A percentile compares a stretch with the other conserved stretches of the same genome.
These are phyloP conservation scores for Campoplex nolae DNA, from an alignment of 2,888 invertebrate species.

Conservation along the genomic window DNA sequence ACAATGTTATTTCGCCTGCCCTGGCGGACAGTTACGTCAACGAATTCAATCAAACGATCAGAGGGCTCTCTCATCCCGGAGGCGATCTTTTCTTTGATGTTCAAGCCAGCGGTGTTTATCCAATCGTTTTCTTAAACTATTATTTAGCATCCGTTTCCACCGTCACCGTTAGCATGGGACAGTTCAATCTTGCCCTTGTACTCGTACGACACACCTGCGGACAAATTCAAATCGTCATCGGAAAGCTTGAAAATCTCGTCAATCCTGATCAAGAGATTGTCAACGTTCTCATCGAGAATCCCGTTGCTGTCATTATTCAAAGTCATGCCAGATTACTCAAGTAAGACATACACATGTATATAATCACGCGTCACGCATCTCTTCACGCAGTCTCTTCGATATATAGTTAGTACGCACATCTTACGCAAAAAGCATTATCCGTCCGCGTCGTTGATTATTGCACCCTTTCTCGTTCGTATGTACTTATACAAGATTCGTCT, in stretches of 20 bases:
- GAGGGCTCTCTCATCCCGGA: constrained; percentile 57
- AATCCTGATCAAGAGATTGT: background rate
- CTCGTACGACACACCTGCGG: constrained; percentile 72
- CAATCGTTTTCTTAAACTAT: constrained; percentile 73
- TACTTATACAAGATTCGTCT: constrained; percentile 30
- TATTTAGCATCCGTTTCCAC: constrained; percentile 67
- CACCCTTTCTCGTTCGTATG: too few species aligned
- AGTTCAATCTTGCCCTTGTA: constrained; percentile 69
- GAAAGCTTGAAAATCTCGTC: constrained; percentile 41
- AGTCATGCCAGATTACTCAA: constrained; percentile 69
- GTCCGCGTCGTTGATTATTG: too few species aligned
- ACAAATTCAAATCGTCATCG: constrained; percentile 55
- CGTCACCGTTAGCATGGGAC: constrained; percentile 64
- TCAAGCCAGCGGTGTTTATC: constrained; percentile 68
- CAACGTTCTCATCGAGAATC: constrained; percentile 19
- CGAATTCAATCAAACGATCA: constrained; percentile 60
- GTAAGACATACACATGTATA: constrained; percentile 62
- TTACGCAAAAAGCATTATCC: too few species aligned
- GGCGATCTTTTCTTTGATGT: constrained; percentile 62
- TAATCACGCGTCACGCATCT: too few species aligned
- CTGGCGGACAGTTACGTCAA: constrained; percentile 50
- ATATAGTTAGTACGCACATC: too few species aligned
- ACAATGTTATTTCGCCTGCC: constrained; percentile 70
- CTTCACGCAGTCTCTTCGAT: too few species aligned
- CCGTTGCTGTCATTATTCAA: constrained; percentile 63